A percentile compares a stretch with the other conserved stretches of the same genome.
These are phyloP conservation scores for Aurelia coerulea DNA, from an alignment of 30 jellyfish, hydroid and myxozoan species.

Conservation along the genomic window DNA sequence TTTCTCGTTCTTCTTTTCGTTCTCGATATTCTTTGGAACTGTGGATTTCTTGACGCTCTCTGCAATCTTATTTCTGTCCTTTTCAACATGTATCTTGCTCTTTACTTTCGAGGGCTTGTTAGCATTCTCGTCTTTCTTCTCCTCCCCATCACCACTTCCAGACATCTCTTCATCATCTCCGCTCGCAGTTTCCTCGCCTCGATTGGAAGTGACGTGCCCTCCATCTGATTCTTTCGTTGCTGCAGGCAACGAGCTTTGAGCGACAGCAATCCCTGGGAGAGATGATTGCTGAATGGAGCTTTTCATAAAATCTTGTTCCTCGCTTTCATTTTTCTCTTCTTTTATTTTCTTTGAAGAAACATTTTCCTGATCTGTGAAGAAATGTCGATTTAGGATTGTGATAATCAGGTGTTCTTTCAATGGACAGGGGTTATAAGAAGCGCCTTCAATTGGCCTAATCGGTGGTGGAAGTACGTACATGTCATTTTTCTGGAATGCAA, in stretches of 20 bases:
- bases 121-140: constrained; percentile 34
- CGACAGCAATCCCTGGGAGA: constrained; percentile 58
- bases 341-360: background rate
- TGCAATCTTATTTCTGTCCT: constrained; percentile 63
- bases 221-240: constrained; percentile 70
- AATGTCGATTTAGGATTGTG: too few relatives aligned
- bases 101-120: constrained; percentile 51
- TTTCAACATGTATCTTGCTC: constrained; percentile 41
- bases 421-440: too few relatives aligned
- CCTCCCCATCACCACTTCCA: constrained; percentile 42
- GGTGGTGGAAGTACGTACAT: too few relatives aligned
- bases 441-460: too few relatives aligned
- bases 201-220: background rate
- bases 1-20: constrained; percentile 1
- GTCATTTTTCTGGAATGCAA: too few relatives aligned
- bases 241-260: constrained; percentile 61
- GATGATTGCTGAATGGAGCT: constrained; percentile 27
- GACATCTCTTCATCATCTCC: constrained; percentile 38
- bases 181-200: constrained; percentile 32
- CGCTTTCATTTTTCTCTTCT: constrained; percentile 10
- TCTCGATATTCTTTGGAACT: constrained; percentile 10
- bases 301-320: constrained; percentile 37
- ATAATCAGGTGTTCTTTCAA: too few relatives aligned
- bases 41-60: constrained; percentile 64
- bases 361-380: too few relatives aligned